Evolutionary conservation across 2,113 vertebrate genomes (phyloP), one percentile per base, ranked within the genome.

Genomic region (Psophia crepitans): DNA sequence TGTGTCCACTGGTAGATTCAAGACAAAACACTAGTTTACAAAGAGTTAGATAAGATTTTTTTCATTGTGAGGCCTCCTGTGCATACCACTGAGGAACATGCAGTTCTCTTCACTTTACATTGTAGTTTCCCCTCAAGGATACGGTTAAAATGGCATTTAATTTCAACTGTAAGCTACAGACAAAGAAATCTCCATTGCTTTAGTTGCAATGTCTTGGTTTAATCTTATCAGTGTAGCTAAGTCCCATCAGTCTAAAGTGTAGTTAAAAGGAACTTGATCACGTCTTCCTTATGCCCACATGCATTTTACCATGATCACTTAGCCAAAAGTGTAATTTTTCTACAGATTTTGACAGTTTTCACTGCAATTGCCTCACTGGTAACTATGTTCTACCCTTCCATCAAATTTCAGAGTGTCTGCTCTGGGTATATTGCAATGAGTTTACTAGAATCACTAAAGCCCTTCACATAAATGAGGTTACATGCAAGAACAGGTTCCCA

Each of bases 11-110:
- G 8, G 56, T 28, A 69, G 66, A 73, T 48, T 90, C 69, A 81
- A 97, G 86, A 93, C 74, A 87, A 93, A 97, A 91, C 37, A 89
- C 15, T 54, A 96, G 96, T 98, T 97, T 97, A 98, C 86, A 93
- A 95, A 93, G 89, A 82, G 26, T 21, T 57, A 91, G 93, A 98
- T 97, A 98, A 97, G 90, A 89, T 78, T 97, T 93, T 92, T n/a
- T 93, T 88, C 66, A 66, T 90, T 76, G 28, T 27, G 51, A 56
- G 96, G 95, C 92, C 95, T 94, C 77, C 71, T 81, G 82, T 68
- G 30, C 49, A 44, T 83, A 95, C 60, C 65, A 66, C 1, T 27
- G 28, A 74, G 76, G 94, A 94, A 94, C 87, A 92, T 14, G 69
- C 4, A 63, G 87, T 58, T 54, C 69, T 75, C 73, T 84, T 61